These are phyloP conservation scores for Ectropis crepuscularia DNA, from an alignment of 2,888 invertebrate species.

Conservation along the genomic window DNA sequence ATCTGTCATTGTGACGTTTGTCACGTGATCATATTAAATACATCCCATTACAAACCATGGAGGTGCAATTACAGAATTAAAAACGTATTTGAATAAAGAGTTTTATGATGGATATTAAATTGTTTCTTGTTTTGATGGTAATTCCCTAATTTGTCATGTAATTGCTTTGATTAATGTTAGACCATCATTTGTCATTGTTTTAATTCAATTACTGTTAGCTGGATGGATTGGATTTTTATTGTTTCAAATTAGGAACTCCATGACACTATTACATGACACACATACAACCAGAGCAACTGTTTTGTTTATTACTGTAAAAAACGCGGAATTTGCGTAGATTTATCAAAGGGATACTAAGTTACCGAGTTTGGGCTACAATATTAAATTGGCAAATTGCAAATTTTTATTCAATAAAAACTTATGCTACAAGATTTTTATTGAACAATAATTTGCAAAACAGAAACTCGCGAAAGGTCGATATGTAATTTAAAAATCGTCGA, in stretches of 20 bases:
- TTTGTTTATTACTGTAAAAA: no score
- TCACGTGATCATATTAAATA: conserved; percentile 79
- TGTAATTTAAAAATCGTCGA: no score
- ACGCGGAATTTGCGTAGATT: no score
- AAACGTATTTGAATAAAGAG: conserved; percentile 76
- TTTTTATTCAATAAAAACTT: no score
- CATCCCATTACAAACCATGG: conserved; percentile 59
- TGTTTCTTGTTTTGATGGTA: conserved; percentile 61
- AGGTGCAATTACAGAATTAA: conserved; percentile 80
- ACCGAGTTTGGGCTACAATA: no score
- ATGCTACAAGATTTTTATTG: no score
- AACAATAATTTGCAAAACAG: no score
- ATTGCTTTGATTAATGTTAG: conserved; percentile 47
- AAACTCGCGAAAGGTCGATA: no score
- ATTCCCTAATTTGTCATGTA: conserved; percentile 50
- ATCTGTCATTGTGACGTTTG: conserved; percentile 79
- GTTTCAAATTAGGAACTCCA: background rate
- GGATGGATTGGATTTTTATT: conserved; percentile 21
- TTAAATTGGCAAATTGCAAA: no score
- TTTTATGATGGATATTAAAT: conserved; percentile 73
- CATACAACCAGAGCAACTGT: background rate
- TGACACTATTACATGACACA: background rate
- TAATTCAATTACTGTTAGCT: conserved; percentile 45
- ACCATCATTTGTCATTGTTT: conserved; percentile 41
- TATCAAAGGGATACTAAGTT: no score